Evolutionary conservation across 2,888 invertebrate species (phyloP), one percentile per base, ranked within the genome.

Genomic region (Nipponacmea schrenckii): DNA sequence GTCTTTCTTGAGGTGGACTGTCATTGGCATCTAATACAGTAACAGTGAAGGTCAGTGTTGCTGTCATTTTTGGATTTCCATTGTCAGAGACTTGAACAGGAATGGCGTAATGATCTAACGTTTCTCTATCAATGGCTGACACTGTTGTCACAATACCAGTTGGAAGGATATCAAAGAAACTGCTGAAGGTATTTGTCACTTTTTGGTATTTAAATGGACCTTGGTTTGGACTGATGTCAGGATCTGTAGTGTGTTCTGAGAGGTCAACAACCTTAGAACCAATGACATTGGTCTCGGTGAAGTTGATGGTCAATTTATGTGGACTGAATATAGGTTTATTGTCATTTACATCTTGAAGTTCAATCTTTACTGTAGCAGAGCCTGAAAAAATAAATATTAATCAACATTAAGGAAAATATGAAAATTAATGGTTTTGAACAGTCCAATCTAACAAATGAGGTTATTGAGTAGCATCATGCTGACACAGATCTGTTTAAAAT

Each of bases 1-100:
- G 94, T 83, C 97, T 92, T 26, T 96, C 92, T 2, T 93, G 92
- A 0, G 96, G 96, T 20, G 96, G 95, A 86, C 94, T 95, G 83
- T 97, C 97, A 88, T 97, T 97, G 87, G 94, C 93, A 89, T 97
- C 97, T 20, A 94, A 89, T 3, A 97, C 92, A 74, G 93, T 92
- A 8, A 86, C 77, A 12, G 91, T 91, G 69, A 97, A 91, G 12
- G 92, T 91, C 85, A 95, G 94, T 79, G 94, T 94, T 0, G 95
- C 94, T 81, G 92, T 93, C 93, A 95, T 94, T 78, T 92, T 92
- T 0, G 96, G 96, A 10, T 75, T 76, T 0, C 96, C 96, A 83
- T 94, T 95, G 86, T 97, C 97, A 89, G 94, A 94, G 7, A 96
- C 95, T 89, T 96, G 93, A 69, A 97, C 93, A 64, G 93, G 86